phyloP scores from a whole-genome alignment of 2,888 invertebrate genomes.

The Lasiommata megera region DNA sequence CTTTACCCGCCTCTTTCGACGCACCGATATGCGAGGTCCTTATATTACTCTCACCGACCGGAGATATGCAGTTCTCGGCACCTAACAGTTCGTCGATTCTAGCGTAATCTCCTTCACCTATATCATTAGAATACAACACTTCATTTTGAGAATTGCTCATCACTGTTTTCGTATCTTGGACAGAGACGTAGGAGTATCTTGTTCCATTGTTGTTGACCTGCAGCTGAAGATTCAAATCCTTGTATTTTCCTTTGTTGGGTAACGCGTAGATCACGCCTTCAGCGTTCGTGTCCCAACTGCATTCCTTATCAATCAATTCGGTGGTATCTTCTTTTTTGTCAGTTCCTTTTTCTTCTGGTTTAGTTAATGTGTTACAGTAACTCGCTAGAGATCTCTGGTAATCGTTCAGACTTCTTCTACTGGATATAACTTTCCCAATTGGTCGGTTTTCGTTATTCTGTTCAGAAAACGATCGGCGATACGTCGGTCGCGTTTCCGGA shows the following conservation, averaged over 20 bases:
- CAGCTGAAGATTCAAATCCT: slow-evolving; percentile 70
- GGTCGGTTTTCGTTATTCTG: slow-evolving; percentile 63
- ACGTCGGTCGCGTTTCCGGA: slow-evolving; percentile 71
- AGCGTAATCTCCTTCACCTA: slow-evolving; percentile 70
- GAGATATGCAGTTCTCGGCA: slow-evolving; percentile 70
- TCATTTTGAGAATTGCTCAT: slow-evolving; percentile 77
- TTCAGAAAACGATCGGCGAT: slow-evolving; percentile 72
- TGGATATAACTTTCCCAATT: slow-evolving; percentile 71
- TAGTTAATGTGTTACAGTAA: slow-evolving; percentile 57
- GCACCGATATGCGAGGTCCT: slow-evolving; percentile 70
- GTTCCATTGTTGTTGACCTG: slow-evolving; percentile 77
- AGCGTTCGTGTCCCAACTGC: slow-evolving; percentile 80
- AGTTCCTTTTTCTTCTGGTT: slow-evolving; percentile 47
- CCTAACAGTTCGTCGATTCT: slow-evolving; percentile 71
- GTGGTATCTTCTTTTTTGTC: slow-evolving; percentile 67
- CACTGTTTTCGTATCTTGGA: slow-evolving; percentile 70
- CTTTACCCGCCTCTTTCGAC: slow-evolving; percentile 50
- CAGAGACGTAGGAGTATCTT: slow-evolving; percentile 72
- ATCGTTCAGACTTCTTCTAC: slow-evolving; percentile 71
- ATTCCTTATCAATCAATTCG: slow-evolving; percentile 79
- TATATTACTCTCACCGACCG: slow-evolving; percentile 64
- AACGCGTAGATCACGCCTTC: slow-evolving; percentile 77
- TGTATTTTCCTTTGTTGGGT: slow-evolving; percentile 76
- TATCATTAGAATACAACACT: slow-evolving; percentile 66
- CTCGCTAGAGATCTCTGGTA: slow-evolving; percentile 66